These are phyloP conservation scores for Acanthurus tractus DNA, from an alignment of 2,797 vertebrate genomes.

Conservation along the genomic window DNA sequence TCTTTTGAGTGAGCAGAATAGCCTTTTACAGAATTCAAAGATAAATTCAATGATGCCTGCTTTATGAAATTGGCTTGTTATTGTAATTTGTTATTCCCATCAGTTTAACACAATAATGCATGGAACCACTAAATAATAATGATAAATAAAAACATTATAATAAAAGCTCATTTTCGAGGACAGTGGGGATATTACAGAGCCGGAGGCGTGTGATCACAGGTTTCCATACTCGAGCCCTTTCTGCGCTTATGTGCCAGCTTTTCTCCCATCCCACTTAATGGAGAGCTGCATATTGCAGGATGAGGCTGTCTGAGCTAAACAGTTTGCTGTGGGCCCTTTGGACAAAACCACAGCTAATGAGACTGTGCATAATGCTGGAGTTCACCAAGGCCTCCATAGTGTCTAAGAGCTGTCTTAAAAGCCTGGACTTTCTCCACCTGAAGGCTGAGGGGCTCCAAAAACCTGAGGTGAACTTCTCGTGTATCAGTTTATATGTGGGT, in stretches of 20 bases:
- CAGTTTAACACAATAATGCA: neutral
- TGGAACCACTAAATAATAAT: no score
- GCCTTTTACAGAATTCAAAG: neutral
- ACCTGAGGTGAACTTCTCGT: neutral
- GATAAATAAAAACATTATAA: neutral
- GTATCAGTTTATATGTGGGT: neutral
- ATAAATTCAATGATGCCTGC: neutral
- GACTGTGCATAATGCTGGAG: neutral
- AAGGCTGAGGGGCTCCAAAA: neutral
- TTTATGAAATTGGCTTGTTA: neutral
- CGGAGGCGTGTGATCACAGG: slow-evolving; percentile 38
- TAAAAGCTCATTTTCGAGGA: neutral
- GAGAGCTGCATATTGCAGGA: neutral
- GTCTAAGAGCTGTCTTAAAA: slow-evolving; percentile 3
- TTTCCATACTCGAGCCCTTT: slow-evolving; percentile 12
- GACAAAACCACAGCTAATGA: slow-evolving; percentile 16
- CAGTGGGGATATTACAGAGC: slow-evolving; percentile 10
- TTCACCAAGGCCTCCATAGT: neutral
- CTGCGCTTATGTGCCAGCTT: slow-evolving; percentile 13
- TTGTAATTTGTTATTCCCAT: neutral
- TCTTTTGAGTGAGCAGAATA: neutral
- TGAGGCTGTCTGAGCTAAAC: neutral
- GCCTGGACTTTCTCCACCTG: neutral
- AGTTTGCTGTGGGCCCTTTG: neutral
- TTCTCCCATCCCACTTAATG: slow-evolving; percentile 8